These are phyloP conservation scores for Sarcophaga bullata DNA, from an alignment of 1,140 invertebrate species.

Conservation along the genomic window DNA sequence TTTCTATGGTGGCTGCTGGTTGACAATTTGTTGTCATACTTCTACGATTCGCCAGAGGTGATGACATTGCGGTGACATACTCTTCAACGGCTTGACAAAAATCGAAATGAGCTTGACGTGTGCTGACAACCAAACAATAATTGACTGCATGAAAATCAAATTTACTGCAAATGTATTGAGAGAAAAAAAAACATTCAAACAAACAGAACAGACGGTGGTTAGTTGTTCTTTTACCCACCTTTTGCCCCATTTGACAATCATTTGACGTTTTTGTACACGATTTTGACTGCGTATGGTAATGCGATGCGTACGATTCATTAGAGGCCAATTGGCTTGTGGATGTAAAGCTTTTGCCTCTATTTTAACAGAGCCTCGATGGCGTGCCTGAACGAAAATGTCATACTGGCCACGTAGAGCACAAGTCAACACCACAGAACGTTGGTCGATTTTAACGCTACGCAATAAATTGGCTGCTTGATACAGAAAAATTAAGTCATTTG, in stretches of 20 bases:
- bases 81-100: constrained; percentile 60
- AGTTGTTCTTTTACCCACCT: constrained; percentile 50
- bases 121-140: constrained; percentile 61
- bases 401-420: constrained; percentile 61
- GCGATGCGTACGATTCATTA: constrained; percentile 58
- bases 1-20: constrained; percentile 49
- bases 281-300: constrained; percentile 62
- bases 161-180: constrained; percentile 47
- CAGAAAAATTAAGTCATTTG: neutral
- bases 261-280: constrained; percentile 60
- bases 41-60: constrained; percentile 40
- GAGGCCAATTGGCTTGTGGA: constrained; percentile 56
- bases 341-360: constrained; percentile 58
- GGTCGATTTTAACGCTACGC: constrained; percentile 49
- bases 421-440: constrained; percentile 53
- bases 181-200: neutral
- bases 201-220: neutral
- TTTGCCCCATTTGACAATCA: constrained; percentile 63
- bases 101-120: constrained; percentile 46
- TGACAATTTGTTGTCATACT: constrained; percentile 44
- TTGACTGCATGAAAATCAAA: constrained; percentile 62
- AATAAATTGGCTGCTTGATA: constrained; percentile 53
- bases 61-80: constrained; percentile 40
- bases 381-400: constrained; percentile 59
- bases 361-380: constrained; percentile 55